Evolutionary conservation across 2,797 vertebrate genomes (phyloP).

Genomic region (Ambastaia sidthimunki): DNA sequence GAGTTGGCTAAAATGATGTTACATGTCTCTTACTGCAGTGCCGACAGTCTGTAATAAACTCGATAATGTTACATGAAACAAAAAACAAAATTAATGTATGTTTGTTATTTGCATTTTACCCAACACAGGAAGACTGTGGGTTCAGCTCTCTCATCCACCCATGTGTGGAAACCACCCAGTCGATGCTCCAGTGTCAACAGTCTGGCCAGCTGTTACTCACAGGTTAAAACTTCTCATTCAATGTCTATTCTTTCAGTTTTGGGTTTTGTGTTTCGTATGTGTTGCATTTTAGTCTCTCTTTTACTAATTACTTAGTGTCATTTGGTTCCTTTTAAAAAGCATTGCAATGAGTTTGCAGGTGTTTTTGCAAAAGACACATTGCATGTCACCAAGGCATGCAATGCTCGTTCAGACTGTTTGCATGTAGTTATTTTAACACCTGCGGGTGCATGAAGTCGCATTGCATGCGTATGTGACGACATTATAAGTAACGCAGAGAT

Average conservation of each 20-base stretch:
- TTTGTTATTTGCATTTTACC: conserved; percentile 34
- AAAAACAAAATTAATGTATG: neutral
- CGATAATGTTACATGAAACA: neutral
- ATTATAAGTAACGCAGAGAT: too few species aligned
- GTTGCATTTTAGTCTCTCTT: too few species aligned
- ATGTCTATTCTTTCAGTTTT: neutral
- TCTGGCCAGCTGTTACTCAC: conserved; percentile 86
- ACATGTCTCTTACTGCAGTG: neutral
- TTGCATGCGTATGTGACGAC: too few species aligned
- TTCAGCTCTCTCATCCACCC: conserved; percentile 74
- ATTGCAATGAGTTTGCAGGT: too few species aligned
- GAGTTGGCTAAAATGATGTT: too few species aligned
- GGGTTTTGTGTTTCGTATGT: neutral
- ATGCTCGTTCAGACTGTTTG: too few species aligned
- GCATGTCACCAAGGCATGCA: too few species aligned
- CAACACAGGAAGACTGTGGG: conserved; percentile 84
- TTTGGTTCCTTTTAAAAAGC: too few species aligned
- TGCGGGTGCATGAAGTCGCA: too few species aligned
- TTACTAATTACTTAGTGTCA: too few species aligned
- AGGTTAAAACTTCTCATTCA: conserved; percentile 69
- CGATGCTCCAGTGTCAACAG: conserved; percentile 95
- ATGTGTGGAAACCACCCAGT: conserved; percentile 89
- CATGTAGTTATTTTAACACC: too few species aligned
- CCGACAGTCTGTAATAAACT: neutral
- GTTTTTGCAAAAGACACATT: too few species aligned